A percentile compares a stretch with the other conserved stretches of the same genome.
Evolutionary conservation across 37 sponge, comb jelly and placozoan species (phyloP).

Genomic region (Tethya wilhelma): DNA sequence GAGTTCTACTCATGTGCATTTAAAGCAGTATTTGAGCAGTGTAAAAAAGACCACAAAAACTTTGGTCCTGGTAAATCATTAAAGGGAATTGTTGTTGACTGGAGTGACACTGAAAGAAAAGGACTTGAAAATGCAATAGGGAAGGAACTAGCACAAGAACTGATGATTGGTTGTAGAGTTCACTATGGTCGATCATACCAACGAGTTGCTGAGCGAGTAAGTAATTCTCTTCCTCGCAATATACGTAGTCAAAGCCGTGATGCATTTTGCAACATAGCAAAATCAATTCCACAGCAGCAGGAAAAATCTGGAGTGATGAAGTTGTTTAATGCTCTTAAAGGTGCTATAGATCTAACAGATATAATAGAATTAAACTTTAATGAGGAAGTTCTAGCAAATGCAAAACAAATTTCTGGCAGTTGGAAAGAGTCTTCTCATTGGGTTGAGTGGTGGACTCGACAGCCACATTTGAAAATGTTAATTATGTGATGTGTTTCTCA

Average conservation of each 20-base stretch:
- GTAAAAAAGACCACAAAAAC: background rate
- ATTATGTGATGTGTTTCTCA: too few relatives aligned
- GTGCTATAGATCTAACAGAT: too few relatives aligned
- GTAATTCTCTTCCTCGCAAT: too few relatives aligned
- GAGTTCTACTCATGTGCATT: background rate
- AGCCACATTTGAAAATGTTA: too few relatives aligned
- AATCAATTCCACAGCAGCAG: background rate
- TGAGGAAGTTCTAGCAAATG: too few relatives aligned
- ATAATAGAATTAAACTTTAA: too few relatives aligned
- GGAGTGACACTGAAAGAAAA: conserved; percentile 25
- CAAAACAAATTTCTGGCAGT: too few relatives aligned
- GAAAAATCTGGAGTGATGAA: background rate
- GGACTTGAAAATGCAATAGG: background rate
- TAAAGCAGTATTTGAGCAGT: background rate
- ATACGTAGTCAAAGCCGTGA: background rate
- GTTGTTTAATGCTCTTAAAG: conserved; percentile 15
- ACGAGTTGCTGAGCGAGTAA: conserved; percentile 18
- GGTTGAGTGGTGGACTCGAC: too few relatives aligned
- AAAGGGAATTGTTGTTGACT: conserved; percentile 18
- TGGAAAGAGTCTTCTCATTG: too few relatives aligned
- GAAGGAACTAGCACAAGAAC: background rate
- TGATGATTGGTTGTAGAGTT: background rate
- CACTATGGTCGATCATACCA: conserved; percentile 23
- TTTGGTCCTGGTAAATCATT: background rate
- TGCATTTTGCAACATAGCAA: conserved; percentile 17